Base-by-base conservation (phyloP, 2,888 invertebrate species). In the Scotopteryx bipunctaria region DNA sequence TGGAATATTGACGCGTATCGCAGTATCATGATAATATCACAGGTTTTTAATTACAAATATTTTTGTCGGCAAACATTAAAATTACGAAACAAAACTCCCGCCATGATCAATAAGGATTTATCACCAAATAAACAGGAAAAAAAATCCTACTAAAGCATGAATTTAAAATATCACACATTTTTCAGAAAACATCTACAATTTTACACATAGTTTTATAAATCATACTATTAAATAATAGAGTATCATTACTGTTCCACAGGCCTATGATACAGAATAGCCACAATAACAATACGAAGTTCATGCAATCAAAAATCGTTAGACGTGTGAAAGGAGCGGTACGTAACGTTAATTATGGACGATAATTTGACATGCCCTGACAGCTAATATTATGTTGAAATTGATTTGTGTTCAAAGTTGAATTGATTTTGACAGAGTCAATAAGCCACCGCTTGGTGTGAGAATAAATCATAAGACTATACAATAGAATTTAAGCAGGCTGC, bases 351-450 rank as follows among this genome's bases (percentile, higher is more conserved):
- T 85, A 86, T 67, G 76, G 72, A 58, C 71, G 74, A 69, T 86
- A 88, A 88, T 87, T 86, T 88, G 89, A 90, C 86, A 77, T 78
- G 77, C 77, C 57, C 76, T 80, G 90, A 89, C 90, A 89, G 88
- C 83, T 86, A 83, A 87, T 87, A 81, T 82, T 78, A 78, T 78
- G 69, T 83, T 78, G 77, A 84, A 89, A 89, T 89, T 89, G 88
- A 89, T 89, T 89, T 89, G 86, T 87, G 86, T 86, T 89, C 83
- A 79, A 84, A 82, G 81, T 85, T 82, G 84, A 86, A 86, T 87
- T 83, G 81, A 86, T 87, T 88, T 84, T 88, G 88, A 87, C 88
- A 87, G 82, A 86, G 78, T 85, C 86, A 88, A 89, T 89, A 86
- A 88, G 86, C 86, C 86, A 86, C 86, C 77, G 81, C 80, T 78